Conservation (phyloP, 1,140 invertebrate species). For the Heliconius melpomene region DNA sequence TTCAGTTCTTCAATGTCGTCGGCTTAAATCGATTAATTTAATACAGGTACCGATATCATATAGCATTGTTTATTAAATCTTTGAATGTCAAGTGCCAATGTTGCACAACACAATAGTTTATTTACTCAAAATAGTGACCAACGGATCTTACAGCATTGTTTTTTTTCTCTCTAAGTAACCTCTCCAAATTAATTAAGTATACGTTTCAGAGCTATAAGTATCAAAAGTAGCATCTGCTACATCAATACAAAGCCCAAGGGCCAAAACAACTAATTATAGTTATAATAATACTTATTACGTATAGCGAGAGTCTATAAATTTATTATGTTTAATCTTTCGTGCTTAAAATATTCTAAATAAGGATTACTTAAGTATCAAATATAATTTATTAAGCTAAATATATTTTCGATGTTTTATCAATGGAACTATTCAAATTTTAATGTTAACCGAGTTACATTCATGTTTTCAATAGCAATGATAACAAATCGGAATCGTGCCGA, state of each 20-base stretch:
- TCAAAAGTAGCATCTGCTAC: too few relatives aligned
- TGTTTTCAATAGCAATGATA: constrained; percentile 63
- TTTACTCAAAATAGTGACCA: not conserved
- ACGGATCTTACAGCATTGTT: not conserved
- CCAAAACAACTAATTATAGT: too few relatives aligned
- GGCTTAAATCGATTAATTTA: constrained; percentile 49
- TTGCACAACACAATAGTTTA: constrained; percentile 14
- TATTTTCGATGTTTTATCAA: not conserved
- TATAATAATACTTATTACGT: too few relatives aligned
- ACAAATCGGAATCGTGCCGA: constrained; percentile 72
- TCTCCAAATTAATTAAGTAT: not conserved
- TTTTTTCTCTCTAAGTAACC: not conserved
- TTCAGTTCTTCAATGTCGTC: constrained; percentile 43
- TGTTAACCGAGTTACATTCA: constrained; percentile 38
- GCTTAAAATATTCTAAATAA: too few relatives aligned
- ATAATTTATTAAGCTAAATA: too few relatives aligned
- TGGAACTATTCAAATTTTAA: constrained; percentile 5
- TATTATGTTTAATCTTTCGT: too few relatives aligned
- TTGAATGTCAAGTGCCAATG: constrained; percentile 25
- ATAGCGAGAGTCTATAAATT: too few relatives aligned
- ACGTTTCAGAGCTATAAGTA: too few relatives aligned
- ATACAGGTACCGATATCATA: constrained; percentile 45
- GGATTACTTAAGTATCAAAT: too few relatives aligned
- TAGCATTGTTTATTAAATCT: constrained; percentile 18
- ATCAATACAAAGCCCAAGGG: too few relatives aligned